Evolutionary conservation across 2,113 vertebrate genomes (phyloP), one percentile per base, ranked within the genome.

Genomic region (Lagopus leucura): DNA sequence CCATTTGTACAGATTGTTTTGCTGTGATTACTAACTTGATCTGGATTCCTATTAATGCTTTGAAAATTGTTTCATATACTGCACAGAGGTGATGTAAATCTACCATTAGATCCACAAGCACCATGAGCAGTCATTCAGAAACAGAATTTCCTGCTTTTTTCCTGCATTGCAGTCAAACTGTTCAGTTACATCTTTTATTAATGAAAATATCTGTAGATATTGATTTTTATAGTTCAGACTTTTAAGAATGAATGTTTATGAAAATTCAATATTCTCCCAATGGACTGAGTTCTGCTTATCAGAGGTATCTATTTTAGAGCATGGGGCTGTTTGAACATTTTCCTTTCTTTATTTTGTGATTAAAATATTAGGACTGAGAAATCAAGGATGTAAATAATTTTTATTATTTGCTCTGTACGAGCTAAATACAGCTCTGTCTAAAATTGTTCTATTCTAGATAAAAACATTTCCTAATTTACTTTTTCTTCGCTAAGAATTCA

Each of bases 41-140:
- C 60, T 88, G 86, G 21, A 94, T 91, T 97, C 93, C 47, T 93
- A 71, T 83, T 88, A 86, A 74, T 67, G 72, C 32, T 96, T 95
- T 80, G 25, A 90, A 92, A 85, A 82, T 32, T 27, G 32, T 96
- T 97, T 86, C 73, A 30, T 76, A 55, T 64, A 86, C 58, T 72
- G 43, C n/a, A 72, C 4, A 61, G 84, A 66, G 82, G 55, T 55
- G 50, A 92, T 78, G 54, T n/a, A 67, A 92, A 89, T 86, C 84
- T 92, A 66, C 55, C 80, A 27, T 14, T 96, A 94, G 84, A 92
- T 95, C 75, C 76, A 91, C 19, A 85, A 71, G 16, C 65, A 40
- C 27, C 81, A 38, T 76, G 74, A 92, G 42, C 24, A 90, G 30
- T n/a, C 61, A 81, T 64, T 96, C 52, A 88, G 80, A 69, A 93